phyloP scores from a whole-genome alignment of 2,113 vertebrate species.

The Pygoscelis antarcticus region DNA sequence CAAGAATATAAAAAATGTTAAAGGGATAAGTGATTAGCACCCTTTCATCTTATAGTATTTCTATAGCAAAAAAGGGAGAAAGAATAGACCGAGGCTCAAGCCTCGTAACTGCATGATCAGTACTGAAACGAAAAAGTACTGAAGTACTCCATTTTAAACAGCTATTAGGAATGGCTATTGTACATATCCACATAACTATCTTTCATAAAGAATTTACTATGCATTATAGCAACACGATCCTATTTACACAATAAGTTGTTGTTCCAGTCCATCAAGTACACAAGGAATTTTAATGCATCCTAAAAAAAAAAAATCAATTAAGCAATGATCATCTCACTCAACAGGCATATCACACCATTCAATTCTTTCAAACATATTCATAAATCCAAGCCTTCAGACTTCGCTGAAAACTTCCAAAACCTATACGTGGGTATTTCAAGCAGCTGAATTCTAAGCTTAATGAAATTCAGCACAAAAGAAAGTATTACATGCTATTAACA shows the following conservation, averaged over 20 bases:
- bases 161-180: background rate
- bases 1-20: background rate
- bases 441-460: background rate
- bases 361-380: background rate
- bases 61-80: background rate
- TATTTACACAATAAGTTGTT: constrained; percentile 45
- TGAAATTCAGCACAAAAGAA: background rate
- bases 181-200: background rate
- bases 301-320: constrained; percentile 47
- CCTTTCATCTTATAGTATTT: background rate
- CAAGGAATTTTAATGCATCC: constrained; percentile 27
- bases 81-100: rapidly evolving
- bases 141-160: background rate
- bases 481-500: background rate
- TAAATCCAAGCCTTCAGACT: background rate
- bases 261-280: constrained; percentile 43
- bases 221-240: background rate
- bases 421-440: background rate
- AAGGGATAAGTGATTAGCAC: background rate
- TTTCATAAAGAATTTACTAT: constrained; percentile 19
- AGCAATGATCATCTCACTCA: constrained; percentile 44
- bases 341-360: background rate
- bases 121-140: background rate
- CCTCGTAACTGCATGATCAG: background rate
- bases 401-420: background rate